These are phyloP conservation scores for Pammene aurita DNA, from an alignment of 2,888 invertebrate species.

Conservation along the genomic window DNA sequence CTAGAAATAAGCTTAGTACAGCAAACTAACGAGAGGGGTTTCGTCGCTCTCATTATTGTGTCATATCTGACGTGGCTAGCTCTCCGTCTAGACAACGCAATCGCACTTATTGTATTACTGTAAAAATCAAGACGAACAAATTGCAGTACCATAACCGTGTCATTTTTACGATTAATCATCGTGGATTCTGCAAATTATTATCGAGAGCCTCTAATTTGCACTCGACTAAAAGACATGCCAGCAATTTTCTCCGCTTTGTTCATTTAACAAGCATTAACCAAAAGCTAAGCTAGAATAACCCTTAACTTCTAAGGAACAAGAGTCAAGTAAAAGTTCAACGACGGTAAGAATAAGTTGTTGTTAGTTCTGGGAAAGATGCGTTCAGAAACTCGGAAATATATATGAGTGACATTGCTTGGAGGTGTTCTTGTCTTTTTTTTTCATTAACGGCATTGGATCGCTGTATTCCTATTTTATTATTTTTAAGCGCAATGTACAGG, in stretches of 20 bases:
- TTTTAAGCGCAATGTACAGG: constrained; percentile 5
- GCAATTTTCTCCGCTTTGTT: constrained; percentile 29
- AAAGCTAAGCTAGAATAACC: background rate
- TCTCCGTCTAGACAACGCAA: too few species aligned
- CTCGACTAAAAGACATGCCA: constrained; percentile 32
- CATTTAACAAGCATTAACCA: background rate
- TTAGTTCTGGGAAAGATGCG: constrained; percentile 32
- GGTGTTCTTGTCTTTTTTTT: constrained; percentile 29
- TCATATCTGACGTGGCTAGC: too few species aligned
- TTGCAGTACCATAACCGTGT: constrained; percentile 34
- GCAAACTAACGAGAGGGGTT: too few species aligned
- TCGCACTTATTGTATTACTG: constrained; percentile 34
- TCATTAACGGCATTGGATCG: constrained; percentile 17
- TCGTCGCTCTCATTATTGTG: too few species aligned
- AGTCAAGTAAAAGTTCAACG: background rate
- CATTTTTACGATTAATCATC: constrained; percentile 38
- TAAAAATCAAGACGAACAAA: constrained; percentile 38
- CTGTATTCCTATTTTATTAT: constrained; percentile 1
- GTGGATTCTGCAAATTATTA: constrained; percentile 39
- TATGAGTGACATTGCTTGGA: constrained; percentile 33
- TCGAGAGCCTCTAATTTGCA: constrained; percentile 37
- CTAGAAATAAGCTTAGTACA: too few species aligned
- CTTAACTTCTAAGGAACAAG: background rate
- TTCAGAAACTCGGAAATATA: constrained; percentile 40
- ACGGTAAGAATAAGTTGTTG: constrained; percentile 2